These are phyloP conservation scores for Ypsolopha scabrella DNA, from an alignment of 2,888 invertebrate species.

Conservation along the genomic window DNA sequence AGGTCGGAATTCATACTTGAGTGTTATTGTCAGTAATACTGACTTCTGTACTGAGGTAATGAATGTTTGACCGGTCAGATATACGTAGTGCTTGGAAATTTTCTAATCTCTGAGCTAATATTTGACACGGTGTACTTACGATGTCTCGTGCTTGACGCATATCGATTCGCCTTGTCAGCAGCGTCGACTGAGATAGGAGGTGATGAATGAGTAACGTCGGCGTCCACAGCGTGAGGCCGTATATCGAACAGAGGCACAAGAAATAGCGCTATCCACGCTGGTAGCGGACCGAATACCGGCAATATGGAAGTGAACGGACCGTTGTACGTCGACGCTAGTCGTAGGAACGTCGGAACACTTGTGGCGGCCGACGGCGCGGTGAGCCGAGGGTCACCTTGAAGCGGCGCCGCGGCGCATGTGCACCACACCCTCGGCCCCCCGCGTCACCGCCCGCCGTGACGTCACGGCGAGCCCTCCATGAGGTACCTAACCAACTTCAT, in stretches of 20 bases:
- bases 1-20: too few relatives aligned
- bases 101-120: slow-evolving; percentile 28
- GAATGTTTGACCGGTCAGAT: background rate
- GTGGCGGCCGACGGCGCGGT: slow-evolving; percentile 32
- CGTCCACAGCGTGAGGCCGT: slow-evolving; percentile 64
- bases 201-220: slow-evolving; percentile 65
- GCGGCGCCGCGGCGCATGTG: slow-evolving; percentile 53
- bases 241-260: slow-evolving; percentile 43
- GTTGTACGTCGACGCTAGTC: slow-evolving; percentile 24
- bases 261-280: slow-evolving; percentile 43
- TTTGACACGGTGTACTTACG: slow-evolving; percentile 46
- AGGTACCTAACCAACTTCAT: slow-evolving; percentile 1
- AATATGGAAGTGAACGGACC: slow-evolving; percentile 43
- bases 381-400: slow-evolving; percentile 63
- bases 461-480: slow-evolving; percentile 32
- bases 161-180: slow-evolving; percentile 66
- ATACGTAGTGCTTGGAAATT: slow-evolving; percentile 16
- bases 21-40: too few relatives aligned
- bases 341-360: slow-evolving; percentile 11
- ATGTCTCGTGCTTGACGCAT: slow-evolving; percentile 65
- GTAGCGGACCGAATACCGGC: slow-evolving; percentile 38
- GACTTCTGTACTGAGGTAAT: too few relatives aligned
- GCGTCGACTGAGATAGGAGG: slow-evolving; percentile 55
- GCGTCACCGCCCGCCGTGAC: slow-evolving; percentile 24
- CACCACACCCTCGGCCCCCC: slow-evolving; percentile 59